Conservation (phyloP, 2,888 invertebrate species). For the Nephrocerus scutellatus region DNA sequence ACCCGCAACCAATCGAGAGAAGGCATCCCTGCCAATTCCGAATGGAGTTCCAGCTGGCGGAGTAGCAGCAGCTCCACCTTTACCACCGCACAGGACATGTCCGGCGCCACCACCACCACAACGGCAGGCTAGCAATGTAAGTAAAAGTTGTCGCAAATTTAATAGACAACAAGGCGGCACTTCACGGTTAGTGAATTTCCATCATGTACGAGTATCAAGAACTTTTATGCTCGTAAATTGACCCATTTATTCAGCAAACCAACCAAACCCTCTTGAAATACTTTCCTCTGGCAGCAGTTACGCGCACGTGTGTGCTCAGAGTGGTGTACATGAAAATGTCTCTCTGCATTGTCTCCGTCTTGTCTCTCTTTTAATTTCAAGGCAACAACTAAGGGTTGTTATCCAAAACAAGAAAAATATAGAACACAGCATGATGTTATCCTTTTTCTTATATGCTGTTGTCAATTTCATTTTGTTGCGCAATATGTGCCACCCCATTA, state of each 20-base stretch:
- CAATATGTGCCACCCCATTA: too few species aligned
- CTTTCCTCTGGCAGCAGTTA: not conserved
- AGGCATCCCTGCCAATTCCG: constrained; percentile 32
- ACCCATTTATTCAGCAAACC: constrained; percentile 10
- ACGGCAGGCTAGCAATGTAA: constrained; percentile 43
- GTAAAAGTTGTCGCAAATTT: constrained; percentile 21
- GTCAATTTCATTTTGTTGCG: too few species aligned
- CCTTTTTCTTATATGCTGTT: too few species aligned
- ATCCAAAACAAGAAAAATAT: too few species aligned
- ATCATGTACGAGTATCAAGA: not conserved
- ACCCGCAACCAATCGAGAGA: constrained; percentile 31
- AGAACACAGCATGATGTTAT: too few species aligned
- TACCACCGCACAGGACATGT: constrained; percentile 46
- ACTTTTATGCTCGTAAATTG: constrained; percentile 12
- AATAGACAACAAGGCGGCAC: too few species aligned
- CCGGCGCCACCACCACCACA: constrained; percentile 46
- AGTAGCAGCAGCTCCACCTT: constrained; percentile 45
- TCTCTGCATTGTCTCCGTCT: too few species aligned
- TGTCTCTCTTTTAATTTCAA: too few species aligned
- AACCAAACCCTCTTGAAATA: not conserved
- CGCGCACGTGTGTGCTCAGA: too few species aligned
- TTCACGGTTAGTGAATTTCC: too few species aligned
- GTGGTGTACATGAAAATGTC: too few species aligned
- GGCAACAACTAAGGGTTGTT: too few species aligned
- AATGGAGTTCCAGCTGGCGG: constrained; percentile 37